Base-by-base conservation (phyloP, 1,140 invertebrate species). In the Danaus melanippus region DNA sequence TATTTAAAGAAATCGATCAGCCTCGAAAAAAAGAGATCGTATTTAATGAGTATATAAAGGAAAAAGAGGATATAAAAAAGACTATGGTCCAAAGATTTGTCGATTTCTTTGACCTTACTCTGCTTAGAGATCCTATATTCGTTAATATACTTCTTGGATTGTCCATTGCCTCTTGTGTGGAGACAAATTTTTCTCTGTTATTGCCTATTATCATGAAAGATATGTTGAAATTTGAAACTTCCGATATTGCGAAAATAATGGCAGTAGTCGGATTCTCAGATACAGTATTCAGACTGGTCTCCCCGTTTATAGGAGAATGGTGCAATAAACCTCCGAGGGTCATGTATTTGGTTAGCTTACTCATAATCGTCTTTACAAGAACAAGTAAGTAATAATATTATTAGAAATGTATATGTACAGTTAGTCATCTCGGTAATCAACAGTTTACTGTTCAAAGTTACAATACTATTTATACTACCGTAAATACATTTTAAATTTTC, bases 141-240 rank as follows among this genome's bases (percentile, higher is more conserved):
- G 73, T 92, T 1, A 92, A 90, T 69, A 89, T 93, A 42, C 89
- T 92, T 79, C 58, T 92, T n/a, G 92, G 92, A 0, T 78, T 93
- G 53, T 91, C 91, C 0, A 71, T 92, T 1, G 91, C 92, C 0
- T 89, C 91, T 10, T 92, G 91, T 65, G 90, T 90, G 0, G 92
- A 93, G 69, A 87, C 92, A 2, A 93, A 92, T 67, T 93, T 93
- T 65, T 89, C 91, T 2, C 72, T 91, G 4, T 60, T 93, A 9
- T 89, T 90, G 2, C 91, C 92, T 12, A 91, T 92, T 32, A 92
- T 93, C 40, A 71, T 93, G 2, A 86, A 86, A 10, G 92, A 92
- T 46, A 76, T 84, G 79, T 66, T 86, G 50, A 50, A 88, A 10
- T 91, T 91, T 55, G 76, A 82, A 9, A 90, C 87, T 1, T 60